Evolutionary conservation across 2,113 vertebrate species (phyloP), one percentile per base, ranked within the genome.

Genomic region (Zosterops lateralis): DNA sequence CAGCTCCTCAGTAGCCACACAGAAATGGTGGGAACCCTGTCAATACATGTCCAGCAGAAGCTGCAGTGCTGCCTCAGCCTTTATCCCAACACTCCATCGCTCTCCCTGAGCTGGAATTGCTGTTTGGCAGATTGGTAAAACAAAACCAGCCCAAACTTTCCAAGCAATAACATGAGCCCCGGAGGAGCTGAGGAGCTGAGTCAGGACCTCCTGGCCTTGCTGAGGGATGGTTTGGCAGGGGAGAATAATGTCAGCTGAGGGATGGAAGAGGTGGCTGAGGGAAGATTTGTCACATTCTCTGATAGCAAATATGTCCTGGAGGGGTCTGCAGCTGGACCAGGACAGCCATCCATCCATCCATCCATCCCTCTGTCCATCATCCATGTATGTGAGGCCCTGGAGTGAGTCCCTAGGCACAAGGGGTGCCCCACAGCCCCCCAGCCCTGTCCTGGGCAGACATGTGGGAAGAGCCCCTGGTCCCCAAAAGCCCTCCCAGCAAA

Each of bases 71-170:
- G 6, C 7, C 64, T 53, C 31, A 6, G 24, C 48, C 68, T 72
- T 57, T 10, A 67, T 64, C 64, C 42, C 1, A 0, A 26, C 0
- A 0, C 15, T 73, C 44, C 77, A 68, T 72, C 9, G 2, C 38
- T 79, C 48, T 81, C 60, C 72, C 82, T 36, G 21, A 36, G 78
- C 82, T 10, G 1, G 86, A 76, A 68, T 40, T 80, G 48, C 12
- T 26, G 56, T 87, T 76, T 50, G 58, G 38, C 32, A 58, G 72
- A 90, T 72, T 45, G 58, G 38, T 40, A 68, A 76, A 87, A 80
- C 68, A 84, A 87, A 72, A 93, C 42, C 4, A 2, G 9, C 68
- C 48, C 74, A 67, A 72, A 76, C 18, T 47, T 76, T 29, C 58
- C 32, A 40, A 54, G 56, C 58, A 76, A 31, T 68, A 64, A 76